Evolutionary conservation across 2,113 vertebrate species (phyloP), one percentile per base, ranked within the genome.

Genomic region (Nerophis lumbriciformis): DNA sequence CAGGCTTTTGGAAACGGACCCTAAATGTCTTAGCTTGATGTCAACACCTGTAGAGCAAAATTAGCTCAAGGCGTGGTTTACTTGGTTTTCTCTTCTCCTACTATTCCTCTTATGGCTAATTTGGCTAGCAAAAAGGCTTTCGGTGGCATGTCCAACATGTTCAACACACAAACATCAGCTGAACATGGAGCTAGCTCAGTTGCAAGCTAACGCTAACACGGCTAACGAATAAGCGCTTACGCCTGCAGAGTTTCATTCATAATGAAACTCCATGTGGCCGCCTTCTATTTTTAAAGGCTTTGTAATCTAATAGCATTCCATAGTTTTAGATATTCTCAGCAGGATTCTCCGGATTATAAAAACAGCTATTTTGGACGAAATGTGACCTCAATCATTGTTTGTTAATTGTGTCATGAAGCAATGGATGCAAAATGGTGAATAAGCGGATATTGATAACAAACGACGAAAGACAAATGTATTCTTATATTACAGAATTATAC

Each of bases 201-300:
- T 36, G 51, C 21, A 53, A 1, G 6, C 51, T 53, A 21, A 35
- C 14, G 51, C 51, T 53, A 53, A 36, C 21, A 14, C 6, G 51
- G 16, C 49, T 53, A 15, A 35, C 12, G 9, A 44, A 10, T 47
- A 19, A 39, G 38, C 37, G 21, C 38, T 51, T 55, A 44, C 35
- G 61, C 71, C 66, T 60, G 64, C 71, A 72, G 73, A 3, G 15
- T n/a, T 52, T 49, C 49, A 44, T 63, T 77, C 12, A 71, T 15
- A n/a, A 45, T 12, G 42, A 72, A 49, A 54, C 63, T 36, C 48
- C 53, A 65, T 66, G 66, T 65, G 50, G 59, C 68, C 71, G 48
- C 62, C 53, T 69, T 57, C 67, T 79, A 53, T 75, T 53, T 63
- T 52, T 59, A 39, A 63, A 63, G 51, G 56, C 45, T 62, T 72